Conservation (phyloP, 2,888 invertebrate genomes). For the Acanthopleura granulata region DNA sequence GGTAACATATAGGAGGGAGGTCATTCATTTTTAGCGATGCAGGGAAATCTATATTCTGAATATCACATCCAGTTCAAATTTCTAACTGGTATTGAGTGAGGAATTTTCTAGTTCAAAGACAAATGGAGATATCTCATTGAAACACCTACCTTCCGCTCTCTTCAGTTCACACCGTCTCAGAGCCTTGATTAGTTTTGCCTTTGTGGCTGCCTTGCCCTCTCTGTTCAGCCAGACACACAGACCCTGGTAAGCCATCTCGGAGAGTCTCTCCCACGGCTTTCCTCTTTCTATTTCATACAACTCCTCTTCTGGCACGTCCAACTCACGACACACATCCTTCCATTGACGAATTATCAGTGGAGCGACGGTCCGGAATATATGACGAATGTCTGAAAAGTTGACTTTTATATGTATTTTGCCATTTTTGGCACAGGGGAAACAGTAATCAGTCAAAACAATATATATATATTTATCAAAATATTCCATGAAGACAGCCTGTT, state of each 20-base stretch:
- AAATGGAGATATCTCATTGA: neutral
- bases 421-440: too few species aligned
- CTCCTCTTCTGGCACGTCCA: slow-evolving; percentile 37
- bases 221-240: slow-evolving; percentile 43
- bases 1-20: too few species aligned
- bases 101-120: too few species aligned
- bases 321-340: slow-evolving; percentile 43
- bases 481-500: too few species aligned
- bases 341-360: slow-evolving; percentile 44
- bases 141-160: slow-evolving; percentile 40
- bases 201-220: slow-evolving; percentile 34
- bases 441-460: too few species aligned
- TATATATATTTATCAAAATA: too few species aligned
- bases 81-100: too few species aligned
- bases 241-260: slow-evolving; percentile 40
- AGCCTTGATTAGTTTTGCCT: slow-evolving; percentile 34
- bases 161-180: slow-evolving; percentile 34
- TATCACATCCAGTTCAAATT: too few species aligned
- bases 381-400: slow-evolving; percentile 37
- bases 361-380: slow-evolving; percentile 35
- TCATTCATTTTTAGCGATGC: too few species aligned
- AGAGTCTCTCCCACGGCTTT: slow-evolving; percentile 25
- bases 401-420: too few species aligned
- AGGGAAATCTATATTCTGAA: too few species aligned
- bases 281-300: slow-evolving; percentile 30